A percentile compares a stretch with the other conserved stretches of the same genome.
Evolutionary conservation across 2,797 vertebrate species (phyloP).

Genomic region (Pseudomugil tenellus): DNA sequence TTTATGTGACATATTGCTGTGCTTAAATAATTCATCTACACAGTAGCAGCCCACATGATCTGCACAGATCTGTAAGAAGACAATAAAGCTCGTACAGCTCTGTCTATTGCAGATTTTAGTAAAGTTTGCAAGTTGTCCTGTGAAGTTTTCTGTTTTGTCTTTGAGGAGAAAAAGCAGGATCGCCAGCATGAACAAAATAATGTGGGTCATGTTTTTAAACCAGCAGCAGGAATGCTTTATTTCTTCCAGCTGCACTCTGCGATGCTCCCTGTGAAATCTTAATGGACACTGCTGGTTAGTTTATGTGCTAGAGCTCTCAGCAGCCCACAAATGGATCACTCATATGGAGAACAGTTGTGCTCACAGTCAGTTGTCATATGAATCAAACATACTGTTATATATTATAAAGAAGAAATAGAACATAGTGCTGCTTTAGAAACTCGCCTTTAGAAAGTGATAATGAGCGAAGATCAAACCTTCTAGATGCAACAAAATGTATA

Average conservation of each 20-base stretch:
- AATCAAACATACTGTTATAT: conserved; percentile 5
- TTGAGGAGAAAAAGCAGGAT: not conserved
- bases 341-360: not conserved
- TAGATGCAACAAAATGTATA: conserved; percentile 28
- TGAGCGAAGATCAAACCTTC: conserved; percentile 26
- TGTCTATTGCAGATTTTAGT: not conserved
- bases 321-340: conserved; percentile 1
- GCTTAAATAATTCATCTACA: conserved; percentile 1
- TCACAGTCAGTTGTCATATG: not conserved
- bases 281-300: not conserved
- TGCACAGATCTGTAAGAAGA: conserved; percentile 6
- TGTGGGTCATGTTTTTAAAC: conserved; percentile 20
- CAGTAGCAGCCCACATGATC: not conserved
- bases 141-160: not conserved
- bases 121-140: not conserved
- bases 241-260: not conserved
- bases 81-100: not conserved
- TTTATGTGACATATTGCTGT: conserved; percentile 2
- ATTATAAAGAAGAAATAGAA: not conserved
- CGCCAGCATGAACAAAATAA: conserved; percentile 1
- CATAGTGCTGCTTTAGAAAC: conserved; percentile 2
- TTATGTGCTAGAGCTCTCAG: conserved; percentile 1
- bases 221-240: not conserved
- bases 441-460: conserved; percentile 7
- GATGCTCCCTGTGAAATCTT: not conserved